These are phyloP conservation scores for Pygocentrus nattereri DNA, from an alignment of 2,797 vertebrate genomes.

Conservation along the genomic window DNA sequence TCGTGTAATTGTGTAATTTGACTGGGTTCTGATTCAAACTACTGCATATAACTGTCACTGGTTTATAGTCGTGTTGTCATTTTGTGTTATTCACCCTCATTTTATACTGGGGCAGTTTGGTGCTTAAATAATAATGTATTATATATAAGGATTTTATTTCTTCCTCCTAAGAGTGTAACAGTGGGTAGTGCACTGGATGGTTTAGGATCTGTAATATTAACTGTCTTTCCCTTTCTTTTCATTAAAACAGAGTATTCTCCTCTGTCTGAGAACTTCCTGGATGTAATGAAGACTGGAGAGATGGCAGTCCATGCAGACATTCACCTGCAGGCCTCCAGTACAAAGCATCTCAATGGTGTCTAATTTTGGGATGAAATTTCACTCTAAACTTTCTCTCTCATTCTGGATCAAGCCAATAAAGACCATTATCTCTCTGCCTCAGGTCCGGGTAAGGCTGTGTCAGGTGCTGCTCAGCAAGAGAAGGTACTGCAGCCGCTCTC, in stretches of 20 bases:
- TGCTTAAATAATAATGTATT: too few relatives aligned
- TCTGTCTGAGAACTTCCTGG: constrained; percentile 82
- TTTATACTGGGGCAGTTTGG: too few relatives aligned
- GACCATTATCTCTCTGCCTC: neutral
- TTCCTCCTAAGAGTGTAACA: too few relatives aligned
- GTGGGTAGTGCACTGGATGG: too few relatives aligned
- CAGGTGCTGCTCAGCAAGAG: constrained; percentile 63
- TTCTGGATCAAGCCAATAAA: neutral
- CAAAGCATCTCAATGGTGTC: constrained; percentile 71
- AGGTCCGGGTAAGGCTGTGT: constrained; percentile 70
- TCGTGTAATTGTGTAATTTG: too few relatives aligned
- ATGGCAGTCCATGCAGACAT: constrained; percentile 79
- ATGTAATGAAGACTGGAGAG: constrained; percentile 79
- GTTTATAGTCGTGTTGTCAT: too few relatives aligned
- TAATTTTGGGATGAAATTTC: neutral
- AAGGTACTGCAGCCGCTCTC: constrained; percentile 73
- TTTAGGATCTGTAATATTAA: neutral
- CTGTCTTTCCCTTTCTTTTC: neutral
- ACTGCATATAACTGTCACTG: too few relatives aligned
- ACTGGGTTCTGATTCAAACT: too few relatives aligned
- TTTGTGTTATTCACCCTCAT: too few relatives aligned
- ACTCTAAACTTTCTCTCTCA: neutral
- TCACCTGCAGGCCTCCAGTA: constrained; percentile 72
- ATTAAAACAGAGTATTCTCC: constrained; percentile 75
- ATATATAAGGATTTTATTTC: too few relatives aligned